Evolutionary conservation across 1,140 invertebrate species (phyloP).

Genomic region (Drosophila quadrilineata): DNA sequence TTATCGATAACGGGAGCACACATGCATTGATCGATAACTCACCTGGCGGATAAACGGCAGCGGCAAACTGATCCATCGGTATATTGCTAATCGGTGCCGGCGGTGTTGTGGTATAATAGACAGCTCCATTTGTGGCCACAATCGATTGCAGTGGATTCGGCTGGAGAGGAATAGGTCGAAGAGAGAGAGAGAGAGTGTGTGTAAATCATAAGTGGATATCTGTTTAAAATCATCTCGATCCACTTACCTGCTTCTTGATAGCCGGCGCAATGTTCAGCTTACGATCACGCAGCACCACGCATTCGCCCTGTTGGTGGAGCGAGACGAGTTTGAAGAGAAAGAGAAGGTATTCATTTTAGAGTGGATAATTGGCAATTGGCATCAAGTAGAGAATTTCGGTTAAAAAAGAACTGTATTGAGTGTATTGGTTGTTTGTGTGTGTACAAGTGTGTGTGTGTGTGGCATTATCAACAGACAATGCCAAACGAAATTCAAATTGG

Average conservation of each 20-base stretch:
- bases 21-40: slow-evolving; percentile 38
- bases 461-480: slow-evolving; percentile 69
- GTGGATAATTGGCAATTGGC: slow-evolving; percentile 17
- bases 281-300: slow-evolving; percentile 89
- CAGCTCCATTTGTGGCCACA: slow-evolving; percentile 80
- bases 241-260: slow-evolving; percentile 90
- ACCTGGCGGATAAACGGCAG: slow-evolving; percentile 81
- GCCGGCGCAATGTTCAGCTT: slow-evolving; percentile 95
- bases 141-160: slow-evolving; percentile 75
- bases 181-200: background rate
- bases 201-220: background rate
- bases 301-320: slow-evolving; percentile 84
- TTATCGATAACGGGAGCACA: background rate
- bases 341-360: slow-evolving; percentile 37
- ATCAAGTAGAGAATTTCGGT: slow-evolving; percentile 38
- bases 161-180: slow-evolving; percentile 5
- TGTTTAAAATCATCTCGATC: no score
- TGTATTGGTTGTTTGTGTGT: slow-evolving; percentile 2
- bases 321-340: slow-evolving; percentile 25
- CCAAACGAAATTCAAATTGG: slow-evolving; percentile 75
- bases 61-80: slow-evolving; percentile 81
- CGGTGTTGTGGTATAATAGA: slow-evolving; percentile 81
- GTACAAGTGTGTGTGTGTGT: slow-evolving; percentile 28
- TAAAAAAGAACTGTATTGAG: slow-evolving; percentile 3
- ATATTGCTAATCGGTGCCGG: slow-evolving; percentile 81